Conservation (phyloP, 2,113 vertebrate genomes). For the Percina caprodes region DNA sequence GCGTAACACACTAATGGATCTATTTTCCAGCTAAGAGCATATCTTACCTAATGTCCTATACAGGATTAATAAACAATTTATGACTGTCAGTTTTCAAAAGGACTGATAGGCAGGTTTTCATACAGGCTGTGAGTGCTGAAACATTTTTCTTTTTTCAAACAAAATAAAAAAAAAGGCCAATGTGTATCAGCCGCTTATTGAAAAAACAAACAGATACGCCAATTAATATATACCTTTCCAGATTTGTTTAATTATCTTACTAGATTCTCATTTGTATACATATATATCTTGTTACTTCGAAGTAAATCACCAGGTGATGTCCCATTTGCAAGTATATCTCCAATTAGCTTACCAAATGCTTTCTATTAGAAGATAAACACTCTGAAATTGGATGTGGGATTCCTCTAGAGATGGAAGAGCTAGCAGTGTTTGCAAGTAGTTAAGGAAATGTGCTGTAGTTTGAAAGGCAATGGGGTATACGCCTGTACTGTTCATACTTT, state of each 20-base stretch:
- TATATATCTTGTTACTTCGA: slow-evolving; percentile 20
- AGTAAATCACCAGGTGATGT: slow-evolving; percentile 28
- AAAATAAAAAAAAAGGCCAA: not conserved
- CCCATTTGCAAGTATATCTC: slow-evolving; percentile 24
- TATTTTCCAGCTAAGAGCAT: slow-evolving; percentile 73
- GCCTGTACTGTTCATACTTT: slow-evolving; percentile 1
- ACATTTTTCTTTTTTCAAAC: slow-evolving; percentile 11
- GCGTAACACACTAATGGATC: slow-evolving; percentile 74
- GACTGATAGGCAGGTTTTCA: slow-evolving; percentile 40
- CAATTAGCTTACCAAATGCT: slow-evolving; percentile 33
- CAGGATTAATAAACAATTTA: slow-evolving; percentile 72
- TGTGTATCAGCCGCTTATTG: not conserved
- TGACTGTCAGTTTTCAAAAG: slow-evolving; percentile 58
- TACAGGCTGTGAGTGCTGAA: slow-evolving; percentile 15
- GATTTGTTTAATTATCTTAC: slow-evolving; percentile 7
- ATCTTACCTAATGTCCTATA: slow-evolving; percentile 62
- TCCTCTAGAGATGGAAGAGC: slow-evolving; percentile 30
- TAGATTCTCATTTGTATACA: slow-evolving; percentile 3
- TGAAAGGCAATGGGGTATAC: slow-evolving; percentile 13
- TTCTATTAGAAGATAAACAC: slow-evolving; percentile 40
- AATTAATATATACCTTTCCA: slow-evolving; percentile 6
- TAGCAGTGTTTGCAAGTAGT: slow-evolving; percentile 20
- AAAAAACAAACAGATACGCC: not conserved
- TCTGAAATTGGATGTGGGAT: slow-evolving; percentile 26
- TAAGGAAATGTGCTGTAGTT: slow-evolving; percentile 27